Evolutionary conservation across 2,797 vertebrate species (phyloP).

Genomic region (Falco naumanni): DNA sequence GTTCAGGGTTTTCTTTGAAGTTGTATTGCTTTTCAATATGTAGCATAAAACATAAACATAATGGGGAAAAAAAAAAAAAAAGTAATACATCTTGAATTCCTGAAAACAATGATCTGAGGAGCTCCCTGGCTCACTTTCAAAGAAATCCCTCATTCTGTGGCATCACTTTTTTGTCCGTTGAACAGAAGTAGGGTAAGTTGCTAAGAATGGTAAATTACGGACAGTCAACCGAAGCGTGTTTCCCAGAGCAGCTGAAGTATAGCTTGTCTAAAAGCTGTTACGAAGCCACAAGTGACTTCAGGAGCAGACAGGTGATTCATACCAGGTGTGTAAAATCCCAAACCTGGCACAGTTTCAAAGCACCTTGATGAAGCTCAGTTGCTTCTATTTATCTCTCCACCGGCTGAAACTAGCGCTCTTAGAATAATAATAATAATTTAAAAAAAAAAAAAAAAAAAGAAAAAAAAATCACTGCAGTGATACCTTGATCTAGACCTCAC

Average conservation of each 20-base stretch:
- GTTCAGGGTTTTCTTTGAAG: not conserved
- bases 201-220: rapidly evolving
- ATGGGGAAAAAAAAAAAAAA: not conserved
- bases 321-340: not conserved
- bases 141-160: not conserved
- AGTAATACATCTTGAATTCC: not conserved
- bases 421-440: not conserved
- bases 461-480: no score
- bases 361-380: not conserved
- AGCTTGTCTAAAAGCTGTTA: not conserved
- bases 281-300: not conserved
- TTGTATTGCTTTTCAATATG: not conserved
- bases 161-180: not conserved
- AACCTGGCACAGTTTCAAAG: not conserved
- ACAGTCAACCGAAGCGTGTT: not conserved
- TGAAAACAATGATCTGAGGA: not conserved
- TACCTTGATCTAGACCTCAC: no score
- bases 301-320: not conserved
- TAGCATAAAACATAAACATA: rapidly evolving
- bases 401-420: not conserved
- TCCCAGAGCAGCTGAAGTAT: not conserved
- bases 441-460: not conserved
- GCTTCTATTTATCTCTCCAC: not conserved
- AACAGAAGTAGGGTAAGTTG: not conserved
- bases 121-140: not conserved